phyloP scores from a whole-genome alignment of 2,888 invertebrate species.

The Drosophila antonietae region DNA sequence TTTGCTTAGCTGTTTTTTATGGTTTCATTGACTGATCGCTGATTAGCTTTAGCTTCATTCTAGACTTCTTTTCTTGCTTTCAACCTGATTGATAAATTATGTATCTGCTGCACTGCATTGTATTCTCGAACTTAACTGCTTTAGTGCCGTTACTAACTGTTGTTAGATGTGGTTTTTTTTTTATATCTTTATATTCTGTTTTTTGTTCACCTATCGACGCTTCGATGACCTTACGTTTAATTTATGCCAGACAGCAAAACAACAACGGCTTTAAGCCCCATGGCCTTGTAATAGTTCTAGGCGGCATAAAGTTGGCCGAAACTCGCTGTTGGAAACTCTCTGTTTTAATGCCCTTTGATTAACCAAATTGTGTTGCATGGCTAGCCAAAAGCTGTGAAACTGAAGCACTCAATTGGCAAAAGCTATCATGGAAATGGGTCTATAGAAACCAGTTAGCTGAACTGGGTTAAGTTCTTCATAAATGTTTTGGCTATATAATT shows the following conservation, averaged over 20 bases:
- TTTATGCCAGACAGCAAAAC: constrained; percentile 59
- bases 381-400: neutral
- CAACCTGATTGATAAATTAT: constrained; percentile 37
- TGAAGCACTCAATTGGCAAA: neutral
- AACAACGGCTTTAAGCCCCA: constrained; percentile 33
- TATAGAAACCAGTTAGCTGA: neutral
- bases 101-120: constrained; percentile 46
- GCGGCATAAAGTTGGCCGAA: constrained; percentile 31
- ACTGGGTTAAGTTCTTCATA: neutral
- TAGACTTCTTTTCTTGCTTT: neutral
- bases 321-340: constrained; percentile 21
- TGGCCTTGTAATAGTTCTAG: constrained; percentile 73
- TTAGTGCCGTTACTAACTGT: constrained; percentile 75
- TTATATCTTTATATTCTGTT: constrained; percentile 4
- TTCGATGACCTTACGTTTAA: constrained; percentile 70
- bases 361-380: neutral
- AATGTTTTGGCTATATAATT: neutral
- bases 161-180: constrained; percentile 45
- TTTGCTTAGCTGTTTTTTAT: constrained; percentile 16
- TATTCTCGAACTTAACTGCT: constrained; percentile 64
- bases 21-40: constrained; percentile 36
- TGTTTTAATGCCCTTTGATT: constrained; percentile 18
- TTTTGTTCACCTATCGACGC: constrained; percentile 54
- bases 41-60: constrained; percentile 22
- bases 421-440: neutral